These are phyloP conservation scores for Didymodactylos carnosus DNA, from an alignment of 2,888 invertebrate species.

Conservation along the genomic window DNA sequence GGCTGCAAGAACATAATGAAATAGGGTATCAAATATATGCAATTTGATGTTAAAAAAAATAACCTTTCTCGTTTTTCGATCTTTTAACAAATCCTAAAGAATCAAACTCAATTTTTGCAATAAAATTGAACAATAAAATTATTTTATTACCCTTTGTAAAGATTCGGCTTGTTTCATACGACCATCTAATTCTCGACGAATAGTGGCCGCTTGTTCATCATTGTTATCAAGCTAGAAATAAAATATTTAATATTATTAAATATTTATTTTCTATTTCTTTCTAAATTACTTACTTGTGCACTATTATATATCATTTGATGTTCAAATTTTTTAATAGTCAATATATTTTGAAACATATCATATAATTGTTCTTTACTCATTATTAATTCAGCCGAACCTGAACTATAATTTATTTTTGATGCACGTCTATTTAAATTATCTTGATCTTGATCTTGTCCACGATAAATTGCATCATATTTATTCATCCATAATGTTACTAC, in stretches of 20 bases:
- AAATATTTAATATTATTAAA: not conserved
- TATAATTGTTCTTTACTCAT: conserved; percentile 95
- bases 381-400: conserved; percentile 52
- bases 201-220: conserved; percentile 97
- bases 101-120: not conserved
- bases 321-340: conserved; percentile 96
- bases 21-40: too few species aligned
- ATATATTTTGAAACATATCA: conserved; percentile 98
- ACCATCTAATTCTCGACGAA: conserved; percentile 88
- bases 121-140: not conserved
- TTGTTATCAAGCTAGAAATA: conserved; percentile 71
- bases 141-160: conserved; percentile 63
- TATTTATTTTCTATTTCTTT: not conserved
- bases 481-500: conserved; percentile 97
- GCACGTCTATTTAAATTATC: conserved; percentile 18
- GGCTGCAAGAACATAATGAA: too few species aligned
- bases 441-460: conserved; percentile 38
- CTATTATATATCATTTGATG: conserved; percentile 97
- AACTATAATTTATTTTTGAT: conserved; percentile 31
- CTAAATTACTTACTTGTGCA: conserved; percentile 48
- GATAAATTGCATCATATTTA: conserved; percentile 82
- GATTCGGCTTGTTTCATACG: conserved; percentile 85
- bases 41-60: not conserved
- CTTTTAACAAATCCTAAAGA: not conserved
- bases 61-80: not conserved